Conservation (phyloP, 2,888 invertebrate species). For the Auanema freiburgensis region DNA sequence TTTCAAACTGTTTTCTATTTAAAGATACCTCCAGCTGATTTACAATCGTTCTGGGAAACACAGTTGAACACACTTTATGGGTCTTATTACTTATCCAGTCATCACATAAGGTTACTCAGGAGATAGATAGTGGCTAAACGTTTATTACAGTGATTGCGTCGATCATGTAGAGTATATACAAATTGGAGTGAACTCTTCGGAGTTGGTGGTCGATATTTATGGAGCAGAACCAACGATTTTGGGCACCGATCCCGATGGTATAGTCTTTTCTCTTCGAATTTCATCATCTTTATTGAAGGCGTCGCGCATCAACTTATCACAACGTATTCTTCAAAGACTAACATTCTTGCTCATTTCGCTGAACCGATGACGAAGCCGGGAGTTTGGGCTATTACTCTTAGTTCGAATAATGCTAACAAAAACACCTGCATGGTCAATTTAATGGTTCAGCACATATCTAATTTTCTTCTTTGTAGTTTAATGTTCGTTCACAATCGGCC, state of each 20-base stretch:
- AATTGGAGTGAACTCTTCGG: constrained; percentile 36
- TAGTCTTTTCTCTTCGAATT: too few relatives aligned
- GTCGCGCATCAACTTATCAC: constrained; percentile 8
- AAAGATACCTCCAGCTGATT: not conserved
- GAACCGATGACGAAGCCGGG: constrained; percentile 31
- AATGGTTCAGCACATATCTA: not conserved
- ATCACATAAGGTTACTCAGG: constrained; percentile 26
- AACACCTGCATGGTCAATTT: constrained; percentile 33
- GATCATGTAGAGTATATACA: constrained; percentile 42
- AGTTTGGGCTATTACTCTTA: constrained; percentile 36
- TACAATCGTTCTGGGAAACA: constrained; percentile 20
- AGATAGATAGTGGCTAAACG: not conserved
- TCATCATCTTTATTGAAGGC: not conserved
- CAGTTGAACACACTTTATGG: constrained; percentile 23
- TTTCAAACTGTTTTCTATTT: not conserved
- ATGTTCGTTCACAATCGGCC: constrained; percentile 27
- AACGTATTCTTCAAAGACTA: constrained; percentile 34
- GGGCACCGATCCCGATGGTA: not conserved
- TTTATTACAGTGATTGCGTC: constrained; percentile 32
- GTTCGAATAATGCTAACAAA: constrained; percentile 19
- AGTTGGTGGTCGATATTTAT: constrained; percentile 39
- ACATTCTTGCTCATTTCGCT: constrained; percentile 28
- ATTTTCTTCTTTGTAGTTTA: constrained; percentile 23
- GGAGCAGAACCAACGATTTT: not conserved
- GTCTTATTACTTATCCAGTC: constrained; percentile 30